phyloP scores from a whole-genome alignment of 2,113 vertebrate genomes.

The Neogobius melanostomus region DNA sequence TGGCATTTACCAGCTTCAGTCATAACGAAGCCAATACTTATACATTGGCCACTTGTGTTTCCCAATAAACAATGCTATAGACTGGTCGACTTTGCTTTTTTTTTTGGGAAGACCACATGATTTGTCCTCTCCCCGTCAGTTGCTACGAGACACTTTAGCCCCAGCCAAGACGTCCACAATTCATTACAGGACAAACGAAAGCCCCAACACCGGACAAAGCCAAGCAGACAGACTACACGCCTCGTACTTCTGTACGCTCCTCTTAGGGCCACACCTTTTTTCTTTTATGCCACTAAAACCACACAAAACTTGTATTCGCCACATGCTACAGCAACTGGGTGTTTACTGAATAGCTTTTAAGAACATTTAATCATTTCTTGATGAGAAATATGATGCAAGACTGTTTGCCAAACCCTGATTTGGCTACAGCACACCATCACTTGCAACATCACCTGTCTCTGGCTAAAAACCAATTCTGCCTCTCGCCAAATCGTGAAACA shows the following conservation, averaged over 20 bases:
- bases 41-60: slow-evolving; percentile 15
- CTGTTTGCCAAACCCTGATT: slow-evolving; percentile 31
- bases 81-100: slow-evolving; percentile 35
- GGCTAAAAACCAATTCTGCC: slow-evolving; percentile 55
- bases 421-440: slow-evolving; percentile 37
- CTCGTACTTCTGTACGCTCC: slow-evolving; percentile 71
- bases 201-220: slow-evolving; percentile 72
- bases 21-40: slow-evolving; percentile 13
- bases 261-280: slow-evolving; percentile 49
- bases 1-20: background rate
- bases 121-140: slow-evolving; percentile 66
- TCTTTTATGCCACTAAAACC: slow-evolving; percentile 30
- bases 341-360: background rate
- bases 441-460: slow-evolving; percentile 64
- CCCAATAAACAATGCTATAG: slow-evolving; percentile 32
- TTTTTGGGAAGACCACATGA: slow-evolving; percentile 56
- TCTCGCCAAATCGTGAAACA: slow-evolving; percentile 63
- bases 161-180: slow-evolving; percentile 75
- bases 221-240: slow-evolving; percentile 69
- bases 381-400: slow-evolving; percentile 5
- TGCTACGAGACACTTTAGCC: slow-evolving; percentile 77
- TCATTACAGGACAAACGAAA: slow-evolving; percentile 74
- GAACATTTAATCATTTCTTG: background rate
- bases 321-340: background rate
- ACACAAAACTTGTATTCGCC: background rate